phyloP scores from a whole-genome alignment of 2,113 vertebrate species.

The Globicephala melas region DNA sequence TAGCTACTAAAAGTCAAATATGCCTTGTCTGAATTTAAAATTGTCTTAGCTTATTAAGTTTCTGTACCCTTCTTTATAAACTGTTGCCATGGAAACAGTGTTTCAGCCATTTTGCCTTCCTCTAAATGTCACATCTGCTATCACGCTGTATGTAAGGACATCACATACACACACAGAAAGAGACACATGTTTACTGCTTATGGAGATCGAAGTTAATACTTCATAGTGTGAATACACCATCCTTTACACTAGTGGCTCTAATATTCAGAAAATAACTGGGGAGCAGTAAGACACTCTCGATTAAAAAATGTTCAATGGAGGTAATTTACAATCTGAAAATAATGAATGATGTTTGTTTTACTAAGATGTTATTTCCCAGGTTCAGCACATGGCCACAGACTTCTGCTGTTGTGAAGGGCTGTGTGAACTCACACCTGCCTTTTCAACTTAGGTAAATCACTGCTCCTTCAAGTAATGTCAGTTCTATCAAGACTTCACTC shows the following conservation, averaged over 20 bases:
- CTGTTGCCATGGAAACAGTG: not conserved
- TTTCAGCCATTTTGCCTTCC: not conserved
- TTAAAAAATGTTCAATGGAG: not conserved
- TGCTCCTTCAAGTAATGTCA: slow-evolving; percentile 10
- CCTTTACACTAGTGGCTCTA: not conserved
- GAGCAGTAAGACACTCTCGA: accelerated
- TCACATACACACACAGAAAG: not conserved
- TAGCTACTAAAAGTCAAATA: not conserved
- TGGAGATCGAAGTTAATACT: not conserved
- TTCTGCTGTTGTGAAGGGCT: not conserved
- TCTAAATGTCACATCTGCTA: not conserved
- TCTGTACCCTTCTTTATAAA: slow-evolving; percentile 2
- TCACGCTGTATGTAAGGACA: not conserved
- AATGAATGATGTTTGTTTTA: not conserved
- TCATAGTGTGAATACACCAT: not conserved
- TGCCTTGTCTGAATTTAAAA: slow-evolving; percentile 10
- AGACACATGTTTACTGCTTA: not conserved
- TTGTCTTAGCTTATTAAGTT: not conserved
- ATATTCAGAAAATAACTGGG: not conserved
- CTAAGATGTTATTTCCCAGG: not conserved
- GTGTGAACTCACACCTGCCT: slow-evolving; percentile 12
- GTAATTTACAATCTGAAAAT: not conserved
- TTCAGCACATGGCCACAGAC: not conserved
- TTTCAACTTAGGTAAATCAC: slow-evolving; percentile 39
- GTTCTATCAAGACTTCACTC: slow-evolving; percentile 1